Conservation (phyloP, 2,888 invertebrate genomes). For the Cephus nigrinus region DNA sequence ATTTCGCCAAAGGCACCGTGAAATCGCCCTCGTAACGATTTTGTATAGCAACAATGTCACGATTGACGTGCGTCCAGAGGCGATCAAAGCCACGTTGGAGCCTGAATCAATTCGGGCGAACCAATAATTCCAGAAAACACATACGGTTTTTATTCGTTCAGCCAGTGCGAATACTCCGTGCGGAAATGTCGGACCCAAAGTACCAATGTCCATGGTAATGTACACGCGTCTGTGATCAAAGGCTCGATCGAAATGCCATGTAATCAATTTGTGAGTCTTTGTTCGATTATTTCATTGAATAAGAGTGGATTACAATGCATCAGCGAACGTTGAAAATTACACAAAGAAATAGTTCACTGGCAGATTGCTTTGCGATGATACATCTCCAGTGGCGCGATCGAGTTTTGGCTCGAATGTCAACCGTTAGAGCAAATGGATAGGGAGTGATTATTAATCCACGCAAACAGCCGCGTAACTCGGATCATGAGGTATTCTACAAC, state of each 20-base stretch:
- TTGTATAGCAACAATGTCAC: background rate
- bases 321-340: background rate
- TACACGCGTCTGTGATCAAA: background rate
- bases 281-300: background rate
- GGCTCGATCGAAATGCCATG: background rate
- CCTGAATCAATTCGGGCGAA: background rate
- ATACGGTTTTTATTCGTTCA: background rate
- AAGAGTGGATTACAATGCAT: background rate
- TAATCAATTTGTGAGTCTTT: background rate
- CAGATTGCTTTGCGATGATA: background rate
- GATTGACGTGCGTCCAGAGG: background rate
- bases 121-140: constrained; percentile 4
- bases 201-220: background rate
- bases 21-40: background rate
- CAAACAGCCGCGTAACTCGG: background rate
- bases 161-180: background rate
- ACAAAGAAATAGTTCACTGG: background rate
- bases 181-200: background rate
- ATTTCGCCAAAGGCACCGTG: background rate
- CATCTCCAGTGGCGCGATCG: background rate
- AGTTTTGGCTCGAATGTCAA: background rate
- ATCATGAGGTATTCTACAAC: background rate
- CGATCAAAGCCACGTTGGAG: background rate
- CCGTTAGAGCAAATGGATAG: background rate
- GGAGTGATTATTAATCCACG: background rate